Base-by-base conservation (phyloP, 2,888 invertebrate genomes). In the Drosophila crucigera region DNA sequence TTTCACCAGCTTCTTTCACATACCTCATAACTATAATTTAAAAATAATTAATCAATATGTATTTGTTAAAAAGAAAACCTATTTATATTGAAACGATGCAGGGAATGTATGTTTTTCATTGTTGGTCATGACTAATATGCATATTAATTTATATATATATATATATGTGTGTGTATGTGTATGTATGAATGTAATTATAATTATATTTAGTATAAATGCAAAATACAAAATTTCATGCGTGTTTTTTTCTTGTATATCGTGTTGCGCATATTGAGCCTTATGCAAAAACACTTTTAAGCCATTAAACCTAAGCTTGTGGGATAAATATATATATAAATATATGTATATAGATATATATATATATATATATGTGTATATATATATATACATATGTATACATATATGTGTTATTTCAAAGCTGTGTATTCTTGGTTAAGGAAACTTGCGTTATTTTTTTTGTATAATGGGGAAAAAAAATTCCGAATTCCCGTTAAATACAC, bases 191-290 rank as follows among this genome's bases (percentile, higher is more conserved):
- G 66, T 77, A 43, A 65, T 71, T 64, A 61, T 78, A 79, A 82
- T 78, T 79, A 82, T 73, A 62, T 73, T 73, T 82, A 82, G 62
- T 73, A 63, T 79, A 79, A 82, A 82, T 82, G 79, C 73, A 78
- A 81, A 81, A 78, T 81, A 78, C 68, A 81, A 81, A 81, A 66
- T 68, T 78, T 62, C 78, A 81, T 60, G 64, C 61, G 63, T 66
- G 50, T 35, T 35, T 35, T 37, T 37, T 37, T 25, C 77, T 67
- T 65, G 54, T 77, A 79, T 66, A 67, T 63, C 54, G 31, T 72
- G 63, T 74, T 60, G 41, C 35, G 63, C 76, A 68, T 68, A 75
- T 76, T 58, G 47, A 76, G 64, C 53, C 47, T 69, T 72, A 76
- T 68, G 67, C 61, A 53, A 22, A 58, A 78, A 54, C 59, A 61